Evolutionary conservation across 2,797 vertebrate species (phyloP).

Genomic region (Macrochelys suwanniensis): DNA sequence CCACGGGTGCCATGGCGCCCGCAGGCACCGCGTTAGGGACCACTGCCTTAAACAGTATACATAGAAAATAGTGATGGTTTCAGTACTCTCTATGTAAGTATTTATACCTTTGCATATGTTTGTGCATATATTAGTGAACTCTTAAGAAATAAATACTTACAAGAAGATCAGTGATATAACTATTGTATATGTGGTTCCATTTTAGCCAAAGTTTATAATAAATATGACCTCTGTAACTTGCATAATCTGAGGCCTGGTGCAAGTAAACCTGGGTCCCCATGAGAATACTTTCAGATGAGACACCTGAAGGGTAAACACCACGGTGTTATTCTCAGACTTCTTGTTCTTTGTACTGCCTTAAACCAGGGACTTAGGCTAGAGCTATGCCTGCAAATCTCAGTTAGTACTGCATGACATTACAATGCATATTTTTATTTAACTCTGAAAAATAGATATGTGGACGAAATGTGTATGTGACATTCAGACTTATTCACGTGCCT

Average conservation of each 20-base stretch:
- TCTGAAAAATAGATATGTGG: not conserved
- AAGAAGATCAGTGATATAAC: not conserved
- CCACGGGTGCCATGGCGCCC: too few relatives aligned
- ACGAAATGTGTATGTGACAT: not conserved
- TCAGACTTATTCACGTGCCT: not conserved
- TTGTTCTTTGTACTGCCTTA: not conserved
- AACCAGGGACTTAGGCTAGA: not conserved
- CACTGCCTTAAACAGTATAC: too few relatives aligned
- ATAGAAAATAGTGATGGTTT: not conserved
- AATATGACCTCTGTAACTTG: not conserved
- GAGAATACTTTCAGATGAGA: not conserved
- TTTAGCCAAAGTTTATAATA: not conserved
- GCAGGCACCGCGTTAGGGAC: too few relatives aligned
- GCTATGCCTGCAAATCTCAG: not conserved
- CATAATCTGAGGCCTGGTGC: fast-evolving
- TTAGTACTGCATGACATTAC: not conserved
- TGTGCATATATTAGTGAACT: not conserved
- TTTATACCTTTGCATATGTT: not conserved
- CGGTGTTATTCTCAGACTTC: not conserved
- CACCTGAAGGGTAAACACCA: not conserved
- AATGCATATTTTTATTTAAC: not conserved
- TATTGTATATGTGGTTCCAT: not conserved
- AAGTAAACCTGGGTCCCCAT: not conserved
- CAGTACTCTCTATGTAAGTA: not conserved
- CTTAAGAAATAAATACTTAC: fast-evolving